Evolutionary conservation across 2,888 invertebrate genomes (phyloP).

Genomic region (Dione juno): DNA sequence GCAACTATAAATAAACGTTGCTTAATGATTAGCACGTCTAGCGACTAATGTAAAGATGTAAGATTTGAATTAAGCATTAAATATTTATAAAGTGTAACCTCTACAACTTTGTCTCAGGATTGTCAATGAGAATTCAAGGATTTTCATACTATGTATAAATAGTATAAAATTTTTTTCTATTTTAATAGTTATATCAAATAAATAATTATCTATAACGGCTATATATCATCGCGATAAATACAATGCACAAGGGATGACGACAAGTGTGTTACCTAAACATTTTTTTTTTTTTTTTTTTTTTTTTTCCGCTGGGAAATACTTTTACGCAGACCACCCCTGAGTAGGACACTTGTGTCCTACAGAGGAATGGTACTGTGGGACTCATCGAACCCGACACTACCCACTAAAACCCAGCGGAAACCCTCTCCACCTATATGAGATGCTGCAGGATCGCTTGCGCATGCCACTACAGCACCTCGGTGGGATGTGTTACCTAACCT

Average conservation of each 20-base stretch:
- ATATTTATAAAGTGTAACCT: background rate
- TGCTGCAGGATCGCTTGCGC: too few relatives aligned
- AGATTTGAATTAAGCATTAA: background rate
- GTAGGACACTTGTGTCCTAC: too few relatives aligned
- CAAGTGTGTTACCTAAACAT: constrained; percentile 20
- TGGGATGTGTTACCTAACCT: too few relatives aligned
- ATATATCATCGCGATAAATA: constrained; percentile 11
- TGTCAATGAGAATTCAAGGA: background rate
- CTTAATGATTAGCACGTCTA: background rate
- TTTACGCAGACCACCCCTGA: too few relatives aligned
- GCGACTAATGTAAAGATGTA: background rate
- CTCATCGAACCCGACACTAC: too few relatives aligned
- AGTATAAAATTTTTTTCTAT: background rate
- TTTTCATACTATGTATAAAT: background rate
- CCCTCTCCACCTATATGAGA: too few relatives aligned
- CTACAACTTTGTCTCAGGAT: background rate
- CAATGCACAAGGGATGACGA: constrained; percentile 14
- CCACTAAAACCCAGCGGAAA: too few relatives aligned
- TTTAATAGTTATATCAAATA: background rate
- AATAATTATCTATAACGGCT: background rate
- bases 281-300: too few relatives aligned
- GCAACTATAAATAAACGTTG: background rate
- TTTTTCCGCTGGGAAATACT: too few relatives aligned
- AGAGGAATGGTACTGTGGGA: too few relatives aligned
- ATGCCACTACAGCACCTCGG: too few relatives aligned